A percentile compares a stretch with the other conserved stretches of the same genome.
phyloP scores from a whole-genome alignment of 2,888 invertebrate species.

The Cheilosia grossa region DNA sequence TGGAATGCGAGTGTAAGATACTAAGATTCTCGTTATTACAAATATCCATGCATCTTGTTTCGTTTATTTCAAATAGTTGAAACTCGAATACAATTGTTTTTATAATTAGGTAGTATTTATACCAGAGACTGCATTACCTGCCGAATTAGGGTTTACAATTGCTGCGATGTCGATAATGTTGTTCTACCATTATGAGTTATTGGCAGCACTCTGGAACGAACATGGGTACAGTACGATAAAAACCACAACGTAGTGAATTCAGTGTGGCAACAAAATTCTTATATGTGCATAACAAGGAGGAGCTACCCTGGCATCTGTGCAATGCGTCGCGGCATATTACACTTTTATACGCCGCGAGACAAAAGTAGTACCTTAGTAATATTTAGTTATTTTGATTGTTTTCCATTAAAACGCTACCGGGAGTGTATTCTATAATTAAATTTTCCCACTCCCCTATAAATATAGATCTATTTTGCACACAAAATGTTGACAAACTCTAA shows the following conservation, averaged over 20 bases:
- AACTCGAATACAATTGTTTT: too few relatives aligned
- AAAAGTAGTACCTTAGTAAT: constrained; percentile 67
- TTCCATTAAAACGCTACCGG: constrained; percentile 5
- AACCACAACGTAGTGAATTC: constrained; percentile 19
- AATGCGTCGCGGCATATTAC: constrained; percentile 69
- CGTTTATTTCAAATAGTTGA: too few relatives aligned
- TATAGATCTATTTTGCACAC: constrained; percentile 11
- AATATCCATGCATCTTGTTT: too few relatives aligned
- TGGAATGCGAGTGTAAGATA: too few relatives aligned
- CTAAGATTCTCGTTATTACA: too few relatives aligned
- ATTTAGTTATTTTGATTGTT: constrained; percentile 22
- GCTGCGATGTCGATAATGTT: too few relatives aligned
- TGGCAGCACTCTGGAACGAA: constrained; percentile 20
- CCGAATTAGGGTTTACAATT: too few relatives aligned
- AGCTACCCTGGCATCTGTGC: constrained; percentile 59
- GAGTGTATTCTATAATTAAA: constrained; percentile 8
- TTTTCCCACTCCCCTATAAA: background rate
- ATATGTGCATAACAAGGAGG: constrained; percentile 54
- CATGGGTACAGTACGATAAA: constrained; percentile 33
- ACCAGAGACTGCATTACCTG: too few relatives aligned
- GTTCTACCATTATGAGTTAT: background rate
- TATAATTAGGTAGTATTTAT: too few relatives aligned
- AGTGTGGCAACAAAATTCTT: constrained; percentile 52
- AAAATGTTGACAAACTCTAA: constrained; percentile 13
- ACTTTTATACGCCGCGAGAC: constrained; percentile 67